These are phyloP conservation scores for Sturmia bella DNA, from an alignment of 2,888 invertebrate genomes.

Conservation along the genomic window DNA sequence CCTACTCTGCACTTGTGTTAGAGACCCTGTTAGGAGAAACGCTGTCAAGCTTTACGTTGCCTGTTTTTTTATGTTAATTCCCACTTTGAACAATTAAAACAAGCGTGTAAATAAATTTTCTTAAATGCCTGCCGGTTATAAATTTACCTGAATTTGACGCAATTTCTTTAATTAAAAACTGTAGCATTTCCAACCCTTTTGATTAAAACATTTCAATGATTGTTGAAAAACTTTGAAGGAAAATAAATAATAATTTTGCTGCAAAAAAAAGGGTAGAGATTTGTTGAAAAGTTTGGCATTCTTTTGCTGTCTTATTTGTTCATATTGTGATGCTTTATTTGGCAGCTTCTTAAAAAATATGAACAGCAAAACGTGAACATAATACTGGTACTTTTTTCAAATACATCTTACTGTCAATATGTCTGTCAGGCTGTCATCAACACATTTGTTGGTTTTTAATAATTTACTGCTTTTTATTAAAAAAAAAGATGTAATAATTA, in stretches of 20 bases:
- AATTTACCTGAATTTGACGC: conserved; percentile 79
- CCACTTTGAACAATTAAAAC: neutral
- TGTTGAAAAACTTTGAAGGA: conserved; percentile 7
- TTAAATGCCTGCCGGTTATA: conserved; percentile 53
- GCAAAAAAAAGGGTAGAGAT: conserved; percentile 1
- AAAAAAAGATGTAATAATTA: conserved; percentile 76
- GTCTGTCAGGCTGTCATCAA: conserved; percentile 71
- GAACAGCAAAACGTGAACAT: conserved; percentile 24
- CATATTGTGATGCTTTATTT: neutral
- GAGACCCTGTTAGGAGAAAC: neutral
- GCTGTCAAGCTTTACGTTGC: neutral
- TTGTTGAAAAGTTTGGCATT: conserved; percentile 27
- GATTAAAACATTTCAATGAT: neutral
- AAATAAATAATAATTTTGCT: conserved; percentile 24
- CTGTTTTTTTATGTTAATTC: conserved; percentile 3
- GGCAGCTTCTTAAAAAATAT: conserved; percentile 25
- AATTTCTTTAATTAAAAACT: conserved; percentile 80
- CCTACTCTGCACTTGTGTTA: neutral
- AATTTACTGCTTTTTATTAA: conserved; percentile 55
- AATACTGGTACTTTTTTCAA: conserved; percentile 20
- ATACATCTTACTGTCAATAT: conserved; percentile 75
- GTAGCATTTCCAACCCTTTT: conserved; percentile 43
- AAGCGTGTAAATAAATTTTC: conserved; percentile 37
- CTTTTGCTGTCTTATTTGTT: conserved; percentile 4
- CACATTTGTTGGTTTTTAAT: conserved; percentile 71